A percentile compares a stretch with the other conserved stretches of the same genome.
Conservation (phyloP, 1,140 invertebrate species). For the Drosophila pectinifera region DNA sequence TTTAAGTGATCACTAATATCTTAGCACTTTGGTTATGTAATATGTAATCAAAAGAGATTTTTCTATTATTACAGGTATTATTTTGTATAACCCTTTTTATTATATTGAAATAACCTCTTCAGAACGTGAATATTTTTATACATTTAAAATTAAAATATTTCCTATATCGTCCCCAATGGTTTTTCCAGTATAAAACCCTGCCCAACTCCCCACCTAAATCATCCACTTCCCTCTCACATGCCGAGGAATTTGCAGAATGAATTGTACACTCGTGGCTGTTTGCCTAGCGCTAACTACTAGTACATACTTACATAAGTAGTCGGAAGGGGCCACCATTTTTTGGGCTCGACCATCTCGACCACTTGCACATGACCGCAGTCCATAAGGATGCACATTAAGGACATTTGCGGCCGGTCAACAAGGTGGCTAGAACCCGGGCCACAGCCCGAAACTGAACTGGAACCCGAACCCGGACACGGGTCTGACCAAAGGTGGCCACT, state of each 20-base stretch:
- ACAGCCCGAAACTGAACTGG: slow-evolving; percentile 13
- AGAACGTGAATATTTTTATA: no score
- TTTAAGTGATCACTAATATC: no score
- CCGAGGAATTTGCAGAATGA: slow-evolving; percentile 35
- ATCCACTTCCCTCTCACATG: slow-evolving; percentile 10
- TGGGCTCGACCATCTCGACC: slow-evolving; percentile 66
- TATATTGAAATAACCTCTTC: no score
- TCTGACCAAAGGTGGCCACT: slow-evolving; percentile 65
- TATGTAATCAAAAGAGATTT: no score
- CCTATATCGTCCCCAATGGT: neutral
- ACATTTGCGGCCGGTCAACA: slow-evolving; percentile 81
- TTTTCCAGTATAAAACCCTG: slow-evolving; percentile 7
- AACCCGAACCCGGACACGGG: slow-evolving; percentile 50
- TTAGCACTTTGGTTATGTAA: no score
- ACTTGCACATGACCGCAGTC: slow-evolving; percentile 74
- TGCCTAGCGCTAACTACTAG: slow-evolving; percentile 46
- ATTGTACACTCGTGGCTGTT: slow-evolving; percentile 46
- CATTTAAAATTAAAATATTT: neutral
- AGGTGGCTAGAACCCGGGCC: slow-evolving; percentile 57
- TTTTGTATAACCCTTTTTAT: no score
- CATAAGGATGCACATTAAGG: slow-evolving; percentile 82
- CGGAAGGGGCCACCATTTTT: slow-evolving; percentile 31
- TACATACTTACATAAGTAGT: slow-evolving; percentile 23
- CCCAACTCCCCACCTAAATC: slow-evolving; percentile 20
- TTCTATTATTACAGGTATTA: no score